Conservation (phyloP, 2,888 invertebrate species). For the Xylophagus ater region DNA sequence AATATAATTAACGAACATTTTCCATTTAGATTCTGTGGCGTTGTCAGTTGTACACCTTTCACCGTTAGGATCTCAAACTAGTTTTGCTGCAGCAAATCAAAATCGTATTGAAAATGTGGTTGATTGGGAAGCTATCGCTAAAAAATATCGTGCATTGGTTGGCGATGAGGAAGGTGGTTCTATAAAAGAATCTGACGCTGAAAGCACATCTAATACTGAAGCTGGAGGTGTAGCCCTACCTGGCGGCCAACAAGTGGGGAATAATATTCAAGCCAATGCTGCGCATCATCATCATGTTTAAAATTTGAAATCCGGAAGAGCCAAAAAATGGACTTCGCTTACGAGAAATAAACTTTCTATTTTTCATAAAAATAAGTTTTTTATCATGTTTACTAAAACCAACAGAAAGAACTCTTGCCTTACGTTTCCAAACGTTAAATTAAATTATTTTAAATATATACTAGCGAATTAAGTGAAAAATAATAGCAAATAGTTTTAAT, state of each 20-base stretch:
- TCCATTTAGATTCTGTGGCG: constrained; percentile 55
- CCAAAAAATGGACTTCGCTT: no score
- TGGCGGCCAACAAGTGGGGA: constrained; percentile 34
- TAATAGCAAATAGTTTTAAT: no score
- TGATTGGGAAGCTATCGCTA: constrained; percentile 83
- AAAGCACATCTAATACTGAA: constrained; percentile 19
- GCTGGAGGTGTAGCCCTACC: constrained; percentile 19
- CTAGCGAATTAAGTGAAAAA: no score
- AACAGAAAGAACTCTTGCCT: no score
- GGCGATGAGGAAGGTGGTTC: constrained; percentile 49
- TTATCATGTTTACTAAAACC: neutral
- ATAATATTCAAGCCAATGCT: constrained; percentile 23
- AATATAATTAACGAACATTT: constrained; percentile 19
- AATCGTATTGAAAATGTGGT: constrained; percentile 79
- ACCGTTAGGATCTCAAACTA: constrained; percentile 73
- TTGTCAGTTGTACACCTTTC: constrained; percentile 71
- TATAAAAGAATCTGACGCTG: constrained; percentile 37
- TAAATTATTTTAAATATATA: no score
- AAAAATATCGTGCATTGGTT: constrained; percentile 71
- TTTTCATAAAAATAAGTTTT: neutral
- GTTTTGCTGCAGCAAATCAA: constrained; percentile 59
- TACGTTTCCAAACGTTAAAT: no score
- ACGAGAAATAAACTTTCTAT: no score
- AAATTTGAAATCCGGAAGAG: constrained; percentile 9
- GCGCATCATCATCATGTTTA: constrained; percentile 24